Evolutionary conservation across 1,140 invertebrate species (phyloP), one percentile per base, ranked within the genome.

Genomic region (Psilanteris sp.): DNA sequence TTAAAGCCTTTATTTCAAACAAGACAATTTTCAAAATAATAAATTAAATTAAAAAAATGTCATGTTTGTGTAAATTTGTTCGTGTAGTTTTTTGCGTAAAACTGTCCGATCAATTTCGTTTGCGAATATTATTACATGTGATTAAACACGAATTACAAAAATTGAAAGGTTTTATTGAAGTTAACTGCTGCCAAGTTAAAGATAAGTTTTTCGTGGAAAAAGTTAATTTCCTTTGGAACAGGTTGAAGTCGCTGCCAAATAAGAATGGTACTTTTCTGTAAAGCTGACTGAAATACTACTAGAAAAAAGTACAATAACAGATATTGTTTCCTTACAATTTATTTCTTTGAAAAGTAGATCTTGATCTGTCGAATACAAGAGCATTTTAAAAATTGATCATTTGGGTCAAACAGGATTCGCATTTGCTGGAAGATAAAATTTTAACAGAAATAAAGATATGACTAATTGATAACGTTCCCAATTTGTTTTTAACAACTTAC

Each of bases 241-340:
- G 54, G 31, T 50, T 59, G 36, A 70, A 36, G 18, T 10, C 10
- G 44, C 22, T 61, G 66, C 66, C 66, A 70, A 70, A 70, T 52
- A 36, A 68, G 64, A 57, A 57, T 32, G 29, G 64, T 41, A 37
- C 52, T 37, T 36, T 54, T 57, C 50, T 48, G 37, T 39, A 6
- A n/a, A 22, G 18, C 6, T 7, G 37, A 66, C 6, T 54, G 48
- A 66, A 54, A 54, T 66, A 52, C 13, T 16, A 43, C 27, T 44
- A 34, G 11, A 46, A 36, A 48, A 41, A 44, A 27, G 32, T 37
- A 46, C 39, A 29, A 66, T 24, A 27, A 46, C 31, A 37, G 39
- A 55, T 57, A 67, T 67, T 67, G 62, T 67, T 55, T 67, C 41
- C 31, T 46, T 55, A 57, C 62, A 67, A 67, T 67, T 55, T 55